A percentile compares a stretch with the other conserved stretches of the same genome.
Evolutionary conservation across 2,888 invertebrate species (phyloP).

Genomic region (Vesta saturnalis): DNA sequence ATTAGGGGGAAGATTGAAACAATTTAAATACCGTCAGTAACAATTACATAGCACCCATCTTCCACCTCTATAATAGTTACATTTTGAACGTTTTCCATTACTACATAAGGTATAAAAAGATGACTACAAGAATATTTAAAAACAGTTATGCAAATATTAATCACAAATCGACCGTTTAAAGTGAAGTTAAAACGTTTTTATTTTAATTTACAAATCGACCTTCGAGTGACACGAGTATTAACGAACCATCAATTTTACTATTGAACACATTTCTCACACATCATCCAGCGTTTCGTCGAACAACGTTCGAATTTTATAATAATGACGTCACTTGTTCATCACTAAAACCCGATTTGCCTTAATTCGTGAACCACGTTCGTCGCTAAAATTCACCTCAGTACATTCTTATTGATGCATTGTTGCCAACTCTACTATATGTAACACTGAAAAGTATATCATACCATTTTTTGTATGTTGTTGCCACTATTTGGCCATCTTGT

Average conservation of each 20-base stretch:
- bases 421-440: too few relatives aligned
- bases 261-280: not conserved
- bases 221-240: constrained; percentile 6
- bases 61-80: not conserved
- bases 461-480: too few relatives aligned
- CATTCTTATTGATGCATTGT: too few relatives aligned
- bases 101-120: not conserved
- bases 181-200: constrained; percentile 2
- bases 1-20: too few relatives aligned
- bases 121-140: not conserved
- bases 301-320: constrained; percentile 2
- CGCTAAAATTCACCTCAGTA: not conserved
- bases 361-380: not conserved
- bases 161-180: not conserved
- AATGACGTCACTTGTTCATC: constrained; percentile 6
- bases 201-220: constrained; percentile 6
- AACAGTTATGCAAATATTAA: not conserved
- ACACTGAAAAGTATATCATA: too few relatives aligned
- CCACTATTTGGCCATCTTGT: too few relatives aligned
- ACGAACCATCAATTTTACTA: not conserved
- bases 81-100: constrained; percentile 11
- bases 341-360: not conserved
- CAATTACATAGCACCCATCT: constrained; percentile 9
- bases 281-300: constrained; percentile 7
- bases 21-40: not conserved